A percentile compares a stretch with the other conserved stretches of the same genome.
These are phyloP conservation scores for Alsophila aescularia DNA, from an alignment of 2,888 invertebrate genomes.

Conservation along the genomic window DNA sequence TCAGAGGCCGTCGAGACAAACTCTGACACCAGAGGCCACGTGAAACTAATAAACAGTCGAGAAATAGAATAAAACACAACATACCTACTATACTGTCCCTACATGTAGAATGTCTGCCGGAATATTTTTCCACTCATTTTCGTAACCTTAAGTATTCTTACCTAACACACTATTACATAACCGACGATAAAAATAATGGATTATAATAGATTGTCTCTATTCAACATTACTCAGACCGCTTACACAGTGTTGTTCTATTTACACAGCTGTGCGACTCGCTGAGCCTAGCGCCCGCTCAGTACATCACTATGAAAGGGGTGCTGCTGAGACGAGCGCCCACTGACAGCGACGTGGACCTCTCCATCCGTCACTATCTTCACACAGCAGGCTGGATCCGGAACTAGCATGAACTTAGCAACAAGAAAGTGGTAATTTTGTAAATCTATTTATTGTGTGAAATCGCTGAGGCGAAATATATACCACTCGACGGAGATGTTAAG, in stretches of 20 bases:
- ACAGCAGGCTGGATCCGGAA: conserved; percentile 75
- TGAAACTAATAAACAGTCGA: too few relatives aligned
- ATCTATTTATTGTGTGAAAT: too few relatives aligned
- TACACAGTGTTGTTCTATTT: conserved; percentile 1
- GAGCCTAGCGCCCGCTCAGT: conserved; percentile 93
- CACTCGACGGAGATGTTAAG: conserved; percentile 91
- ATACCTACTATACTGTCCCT: too few relatives aligned
- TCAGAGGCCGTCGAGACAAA: too few relatives aligned
- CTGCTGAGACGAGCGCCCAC: conserved; percentile 87
- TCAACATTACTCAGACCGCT: not conserved
- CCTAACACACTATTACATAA: not conserved
- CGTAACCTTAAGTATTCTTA: too few relatives aligned
- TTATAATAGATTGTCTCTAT: not conserved
- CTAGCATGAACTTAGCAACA: conserved; percentile 58
- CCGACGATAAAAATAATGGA: not conserved
- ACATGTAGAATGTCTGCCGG: too few relatives aligned
- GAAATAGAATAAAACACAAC: too few relatives aligned
- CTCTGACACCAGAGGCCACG: too few relatives aligned
- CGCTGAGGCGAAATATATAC: too few relatives aligned
- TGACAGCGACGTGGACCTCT: conserved; percentile 65
- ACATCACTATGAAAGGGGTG: conserved; percentile 94
- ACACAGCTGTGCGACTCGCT: conserved; percentile 89
- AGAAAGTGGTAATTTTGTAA: not conserved
- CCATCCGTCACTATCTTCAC: conserved; percentile 70
- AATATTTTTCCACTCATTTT: too few relatives aligned